phyloP scores from a whole-genome alignment of 1,140 invertebrate genomes.

The Pentalonia nigronervosa region DNA sequence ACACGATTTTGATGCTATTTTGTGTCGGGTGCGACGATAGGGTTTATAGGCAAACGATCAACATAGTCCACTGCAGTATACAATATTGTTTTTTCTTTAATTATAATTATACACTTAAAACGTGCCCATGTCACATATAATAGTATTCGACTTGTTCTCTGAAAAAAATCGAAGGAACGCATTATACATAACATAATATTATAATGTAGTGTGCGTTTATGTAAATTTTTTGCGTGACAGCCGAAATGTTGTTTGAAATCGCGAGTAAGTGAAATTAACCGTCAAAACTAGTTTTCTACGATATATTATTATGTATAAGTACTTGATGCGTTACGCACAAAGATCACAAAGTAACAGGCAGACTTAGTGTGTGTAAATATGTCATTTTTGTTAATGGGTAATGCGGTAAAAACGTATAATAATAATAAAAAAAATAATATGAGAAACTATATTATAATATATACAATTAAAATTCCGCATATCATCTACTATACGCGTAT shows the following conservation, averaged over 20 bases:
- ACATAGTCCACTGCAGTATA: not conserved
- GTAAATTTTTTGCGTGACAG: not conserved
- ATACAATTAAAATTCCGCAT: not conserved
- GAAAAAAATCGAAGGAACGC: not conserved
- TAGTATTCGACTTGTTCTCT: not conserved
- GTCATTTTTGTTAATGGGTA: not conserved
- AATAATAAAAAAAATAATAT: too few species aligned
- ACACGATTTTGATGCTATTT: not conserved
- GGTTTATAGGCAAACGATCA: not conserved
- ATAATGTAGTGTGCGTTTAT: not conserved
- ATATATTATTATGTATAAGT: not conserved
- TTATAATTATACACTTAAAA: not conserved
- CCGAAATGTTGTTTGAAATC: slow-evolving; percentile 30
- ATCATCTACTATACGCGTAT: not conserved
- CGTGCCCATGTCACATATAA: not conserved
- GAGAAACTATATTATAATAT: not conserved
- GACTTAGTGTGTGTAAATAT: not conserved
- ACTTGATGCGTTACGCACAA: not conserved
- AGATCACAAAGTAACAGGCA: not conserved
- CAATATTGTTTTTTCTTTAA: not conserved
- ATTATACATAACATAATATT: not conserved
- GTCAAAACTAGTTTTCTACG: not conserved
- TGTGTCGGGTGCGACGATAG: too few species aligned
- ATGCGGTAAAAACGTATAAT: not conserved
- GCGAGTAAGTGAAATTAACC: slow-evolving; percentile 29